Base-by-base conservation (phyloP, 2,797 vertebrate genomes). In the Micropoecilia bifurca region DNA sequence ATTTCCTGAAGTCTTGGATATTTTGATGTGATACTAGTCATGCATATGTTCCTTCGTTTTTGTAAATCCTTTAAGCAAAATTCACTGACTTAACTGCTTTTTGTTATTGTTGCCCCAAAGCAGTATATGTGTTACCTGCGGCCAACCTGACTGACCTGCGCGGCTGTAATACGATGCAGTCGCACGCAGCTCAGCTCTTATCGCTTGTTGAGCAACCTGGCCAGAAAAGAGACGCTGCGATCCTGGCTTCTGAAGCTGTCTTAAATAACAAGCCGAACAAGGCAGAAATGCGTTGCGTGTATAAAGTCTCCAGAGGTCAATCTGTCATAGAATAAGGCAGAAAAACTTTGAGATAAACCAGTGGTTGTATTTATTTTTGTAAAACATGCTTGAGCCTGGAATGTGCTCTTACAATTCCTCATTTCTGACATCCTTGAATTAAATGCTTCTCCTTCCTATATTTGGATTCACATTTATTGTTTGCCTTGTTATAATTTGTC, bases 241-340 rank as follows among this genome's bases (percentile, higher is more conserved):
- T 57, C 90, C 82, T 85, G 87, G 89, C 92, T 81, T 90, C 86
- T 83, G 80, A 89, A 59, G 76, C 41, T 28, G 81, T 84, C 87
- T 94, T 91, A 86, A 92, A 94, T 94, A 92, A 93, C 93, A 94
- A 89, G 92, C 93, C 14, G 73, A 80, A 73, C 53, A 36, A 22
- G 28, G 43, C 41, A 69, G 85, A 84, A 88, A 83, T 14, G 50
- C 81, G 78, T 84, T 85, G 77, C 30, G 6, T 84, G 77, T 69
- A 50, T 30, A 85, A 85, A 79, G n/a, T 47, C 83, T 77, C 63
- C 0, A 78, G 82, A 92, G 87, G 59, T 83, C 78, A 86, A 83
- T 87, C 80, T 82, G 80, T 87, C 87, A 76, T 2, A 30, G 55
- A 55, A 76, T 45, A 83, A 50, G 53, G 43, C 6, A 22, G 30